Base-by-base conservation (phyloP, 1,140 invertebrate genomes). In the Drosophila ogumai region DNA sequence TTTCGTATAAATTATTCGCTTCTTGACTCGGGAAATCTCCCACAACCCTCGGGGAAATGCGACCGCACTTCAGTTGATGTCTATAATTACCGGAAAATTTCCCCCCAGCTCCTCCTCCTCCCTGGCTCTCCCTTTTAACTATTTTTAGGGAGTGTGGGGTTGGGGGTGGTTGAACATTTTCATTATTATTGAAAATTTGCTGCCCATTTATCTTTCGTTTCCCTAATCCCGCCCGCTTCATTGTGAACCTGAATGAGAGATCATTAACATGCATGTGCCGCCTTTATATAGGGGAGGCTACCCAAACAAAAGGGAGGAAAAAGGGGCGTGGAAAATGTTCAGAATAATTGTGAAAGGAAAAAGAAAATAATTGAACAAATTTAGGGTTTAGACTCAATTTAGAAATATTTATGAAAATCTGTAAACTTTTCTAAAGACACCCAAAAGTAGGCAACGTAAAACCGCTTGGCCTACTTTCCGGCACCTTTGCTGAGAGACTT, bases 1-100 rank as follows among this genome's bases (percentile, higher is more conserved):
- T 54, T 69, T 28, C 50, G 75, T 50, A 78, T 78, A 78, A 78
- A 79, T 79, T 78, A 78, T 78, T 67, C 55, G 73, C 61, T 58
- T 72, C 52, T 72, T 72, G 52, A 41, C 66, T 58, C 17, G 65
- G 65, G 10, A 68, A 71, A 69, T 69, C 68, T 49, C 34, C 50
- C 68, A 69, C 68, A 69, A 69, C 40, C 50, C 68, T 25, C 28
- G 49, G 19, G 67, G 68, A 68, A 41, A 46, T 32, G 40, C 44
- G 22, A 34, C 34, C 34, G 34, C 44, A 72, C 68, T 44, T 49
- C 44, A 68, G 36, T 60, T 57, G 46, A 75, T 32, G 58, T 66
- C 73, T 65, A 75, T 75, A 74, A 74, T 74, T 74, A 74, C 65
- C 15, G 34, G 19, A 71, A 17, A 47, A 31, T 25, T 41, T 17